Percentiles rank a stretch among this genome's conserved stretches.
Evolutionary conservation across 2,888 invertebrate genomes (phyloP).

Genomic region (Parnassius apollo): DNA sequence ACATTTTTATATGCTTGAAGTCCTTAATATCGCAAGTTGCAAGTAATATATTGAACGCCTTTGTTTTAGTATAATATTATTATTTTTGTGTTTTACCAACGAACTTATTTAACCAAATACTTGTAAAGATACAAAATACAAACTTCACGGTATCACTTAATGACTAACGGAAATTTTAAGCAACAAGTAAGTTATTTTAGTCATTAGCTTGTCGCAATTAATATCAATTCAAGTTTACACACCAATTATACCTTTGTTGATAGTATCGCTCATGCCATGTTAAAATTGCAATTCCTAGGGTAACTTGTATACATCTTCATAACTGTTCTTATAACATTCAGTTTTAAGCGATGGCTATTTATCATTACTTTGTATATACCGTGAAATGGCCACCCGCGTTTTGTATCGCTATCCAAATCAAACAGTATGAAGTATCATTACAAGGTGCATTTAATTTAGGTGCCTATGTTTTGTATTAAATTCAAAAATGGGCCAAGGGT

Average conservation of each 20-base stretch:
- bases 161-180: slow-evolving; percentile 2
- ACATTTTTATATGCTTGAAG: too few species aligned
- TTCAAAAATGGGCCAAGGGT: too few species aligned
- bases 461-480: not conserved
- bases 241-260: slow-evolving; percentile 20
- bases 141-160: not conserved
- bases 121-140: too few species aligned
- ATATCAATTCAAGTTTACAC: slow-evolving; percentile 26
- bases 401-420: not conserved
- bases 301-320: slow-evolving; percentile 4
- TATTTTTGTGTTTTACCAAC: too few species aligned
- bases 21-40: too few species aligned
- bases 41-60: too few species aligned
- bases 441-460: not conserved
- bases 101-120: too few species aligned
- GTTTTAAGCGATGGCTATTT: slow-evolving; percentile 4
- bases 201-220: slow-evolving; percentile 18
- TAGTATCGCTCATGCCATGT: slow-evolving; percentile 15
- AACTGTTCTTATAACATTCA: slow-evolving; percentile 6
- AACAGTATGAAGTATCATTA: too few species aligned
- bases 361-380: slow-evolving; percentile 6
- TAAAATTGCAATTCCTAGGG: slow-evolving; percentile 11
- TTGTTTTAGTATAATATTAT: too few species aligned
- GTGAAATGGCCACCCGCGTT: slow-evolving; percentile 2
- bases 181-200: slow-evolving; percentile 11